A percentile compares a stretch with the other conserved stretches of the same genome.
phyloP scores from a whole-genome alignment of 2,113 vertebrate species.

The Natator depressus region DNA sequence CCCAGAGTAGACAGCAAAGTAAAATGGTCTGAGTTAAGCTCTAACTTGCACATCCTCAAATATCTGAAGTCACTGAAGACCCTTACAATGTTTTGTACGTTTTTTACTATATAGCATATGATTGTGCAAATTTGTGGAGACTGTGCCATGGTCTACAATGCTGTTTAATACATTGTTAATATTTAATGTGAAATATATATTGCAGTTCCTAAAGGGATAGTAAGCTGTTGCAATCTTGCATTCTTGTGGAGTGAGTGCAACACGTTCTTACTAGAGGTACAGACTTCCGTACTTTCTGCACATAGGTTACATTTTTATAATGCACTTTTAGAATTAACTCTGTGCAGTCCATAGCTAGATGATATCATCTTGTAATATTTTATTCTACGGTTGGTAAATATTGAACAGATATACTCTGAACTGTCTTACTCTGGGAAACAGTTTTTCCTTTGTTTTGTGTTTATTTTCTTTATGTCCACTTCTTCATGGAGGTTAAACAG shows the following conservation, averaged over 20 bases:
- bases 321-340: not conserved
- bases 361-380: not conserved
- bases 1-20: rapidly evolving
- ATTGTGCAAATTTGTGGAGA: conserved; percentile 28
- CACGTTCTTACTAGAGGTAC: conserved; percentile 3
- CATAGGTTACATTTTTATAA: not conserved
- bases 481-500: not conserved
- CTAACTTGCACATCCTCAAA: not conserved
- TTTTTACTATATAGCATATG: conserved; percentile 35
- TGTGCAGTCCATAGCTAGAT: not conserved
- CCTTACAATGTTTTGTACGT: not conserved
- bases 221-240: not conserved
- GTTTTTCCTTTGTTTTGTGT: conserved; percentile 7
- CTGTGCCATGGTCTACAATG: not conserved
- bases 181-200: not conserved
- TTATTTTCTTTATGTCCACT: conserved; percentile 39
- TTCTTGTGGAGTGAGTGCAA: conserved; percentile 1
- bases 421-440: not conserved
- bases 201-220: not conserved
- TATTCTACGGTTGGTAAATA: not conserved
- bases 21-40: not conserved
- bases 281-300: conserved; percentile 4
- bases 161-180: not conserved
- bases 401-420: not conserved
- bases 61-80: not conserved